phyloP scores from a whole-genome alignment of 2,113 vertebrate species.

The Heterochromis multidens region DNA sequence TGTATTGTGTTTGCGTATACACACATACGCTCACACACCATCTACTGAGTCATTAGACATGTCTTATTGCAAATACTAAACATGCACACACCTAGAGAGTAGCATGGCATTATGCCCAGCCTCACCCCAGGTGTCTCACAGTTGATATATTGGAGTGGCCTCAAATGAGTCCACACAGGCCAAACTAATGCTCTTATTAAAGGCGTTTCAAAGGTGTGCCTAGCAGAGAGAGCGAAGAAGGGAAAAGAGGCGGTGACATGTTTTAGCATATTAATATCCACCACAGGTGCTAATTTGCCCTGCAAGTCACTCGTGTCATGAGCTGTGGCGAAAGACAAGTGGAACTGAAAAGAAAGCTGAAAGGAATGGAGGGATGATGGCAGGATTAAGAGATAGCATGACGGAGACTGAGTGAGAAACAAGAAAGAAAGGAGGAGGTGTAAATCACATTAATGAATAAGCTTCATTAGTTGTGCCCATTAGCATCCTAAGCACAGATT shows the following conservation, averaged over 20 bases:
- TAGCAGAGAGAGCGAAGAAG: not conserved
- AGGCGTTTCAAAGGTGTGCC: slow-evolving; percentile 14
- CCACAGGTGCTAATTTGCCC: slow-evolving; percentile 33
- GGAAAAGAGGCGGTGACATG: slow-evolving; percentile 2
- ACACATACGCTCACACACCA: not conserved
- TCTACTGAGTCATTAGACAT: slow-evolving; percentile 9
- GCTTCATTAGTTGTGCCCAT: slow-evolving; percentile 56
- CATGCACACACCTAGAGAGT: not conserved
- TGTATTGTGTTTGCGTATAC: not conserved
- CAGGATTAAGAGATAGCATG: not conserved
- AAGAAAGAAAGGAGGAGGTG: slow-evolving; percentile 15
- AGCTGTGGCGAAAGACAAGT: slow-evolving; percentile 1
- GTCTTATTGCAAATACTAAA: slow-evolving; percentile 22
- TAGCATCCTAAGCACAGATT: slow-evolving; percentile 43
- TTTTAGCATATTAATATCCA: slow-evolving; percentile 30
- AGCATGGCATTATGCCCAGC: slow-evolving; percentile 25
- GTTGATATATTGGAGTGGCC: slow-evolving; percentile 18
- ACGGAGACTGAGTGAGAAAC: not conserved
- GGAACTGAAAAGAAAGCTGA: slow-evolving; percentile 9
- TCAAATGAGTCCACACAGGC: slow-evolving; percentile 21
- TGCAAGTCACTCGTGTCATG: slow-evolving; percentile 37
- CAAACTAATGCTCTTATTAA: slow-evolving; percentile 29
- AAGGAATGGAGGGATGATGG: not conserved
- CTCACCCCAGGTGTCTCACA: slow-evolving; percentile 27
- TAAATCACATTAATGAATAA: slow-evolving; percentile 58